Evolutionary conservation across 2,797 vertebrate species (phyloP), one percentile per base, ranked within the genome.

Genomic region (Dryobates pubescens): DNA sequence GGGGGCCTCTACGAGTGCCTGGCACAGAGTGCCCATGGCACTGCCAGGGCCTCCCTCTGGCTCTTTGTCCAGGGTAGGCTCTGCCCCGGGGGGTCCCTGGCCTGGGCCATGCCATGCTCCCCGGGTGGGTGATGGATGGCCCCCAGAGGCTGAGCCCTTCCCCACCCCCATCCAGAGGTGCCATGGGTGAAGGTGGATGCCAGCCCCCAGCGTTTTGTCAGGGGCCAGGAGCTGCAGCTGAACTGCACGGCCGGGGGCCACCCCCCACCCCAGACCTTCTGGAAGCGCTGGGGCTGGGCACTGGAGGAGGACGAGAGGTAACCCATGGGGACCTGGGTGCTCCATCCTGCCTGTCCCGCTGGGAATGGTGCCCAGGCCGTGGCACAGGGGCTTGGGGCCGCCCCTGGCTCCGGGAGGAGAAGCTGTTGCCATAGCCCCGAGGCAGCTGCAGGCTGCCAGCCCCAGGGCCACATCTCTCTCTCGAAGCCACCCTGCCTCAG

Each of bases 1-100:
- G 95, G 95, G 0, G 99, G 99, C 6, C 93, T 82, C 76, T 99
- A 99, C 65, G 98, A 98, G 86, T 99, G 99, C 0, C 68, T 97
- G 84, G 98, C 98, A 85, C 96, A 86, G 85, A 99, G 98, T 0
- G 24, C 95, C 79, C 97, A 97, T 0, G 99, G 99, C 77, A 93
- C 97, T 13, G 94, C 97, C 64, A 84, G 94, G 3, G 97, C 98
- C 27, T 96, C 96, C 0, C 90, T 98, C 18, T 99, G 99, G 99
- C 98, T 99, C 65, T 96, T 98, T 5, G 91, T 99, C 71, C 98
- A 97, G 97, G 98, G 99, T 99, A 98, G 94, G 92, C 32, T 73
- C 30, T 38, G 23, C 34, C 32, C 68, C 6, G 0, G 3, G 0
- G 8, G 10, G 4, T 9, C 32, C 16, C 18, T 10, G 29, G 13